Conservation (phyloP, 1,140 invertebrate genomes). For the Drosophila pectinifera region DNA sequence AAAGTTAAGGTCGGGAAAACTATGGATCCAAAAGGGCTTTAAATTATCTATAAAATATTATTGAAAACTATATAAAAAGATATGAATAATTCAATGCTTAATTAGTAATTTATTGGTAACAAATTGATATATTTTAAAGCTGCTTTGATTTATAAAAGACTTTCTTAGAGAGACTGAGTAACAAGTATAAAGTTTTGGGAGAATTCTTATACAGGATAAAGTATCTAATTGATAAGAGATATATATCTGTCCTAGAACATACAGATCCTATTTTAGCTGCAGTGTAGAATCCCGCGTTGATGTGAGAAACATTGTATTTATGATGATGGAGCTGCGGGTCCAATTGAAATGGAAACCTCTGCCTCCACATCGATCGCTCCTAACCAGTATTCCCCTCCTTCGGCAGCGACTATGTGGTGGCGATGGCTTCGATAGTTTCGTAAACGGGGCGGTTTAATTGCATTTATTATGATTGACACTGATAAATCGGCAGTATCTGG, state of each 20-base stretch:
- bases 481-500: conserved; percentile 52
- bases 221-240: no score
- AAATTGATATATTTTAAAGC: not conserved
- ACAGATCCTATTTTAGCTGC: not conserved
- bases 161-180: not conserved
- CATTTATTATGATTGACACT: conserved; percentile 81
- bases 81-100: not conserved
- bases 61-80: not conserved
- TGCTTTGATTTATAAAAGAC: not conserved
- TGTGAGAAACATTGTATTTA: conserved; percentile 60
- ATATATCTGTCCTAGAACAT: not conserved
- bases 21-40: not conserved
- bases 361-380: conserved; percentile 31
- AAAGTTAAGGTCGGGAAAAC: not conserved
- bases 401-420: no score
- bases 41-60: no score
- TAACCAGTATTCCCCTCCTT: conserved; percentile 7
- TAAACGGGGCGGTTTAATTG: conserved; percentile 65
- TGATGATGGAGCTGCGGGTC: conserved; percentile 38
- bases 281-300: conserved; percentile 34
- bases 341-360: conserved; percentile 77
- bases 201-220: not conserved
- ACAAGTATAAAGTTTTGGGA: not conserved
- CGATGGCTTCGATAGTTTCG: conserved; percentile 43
- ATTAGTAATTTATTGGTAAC: no score